Percentiles rank a stretch among this genome's conserved stretches.
phyloP scores from a whole-genome alignment of 2,888 invertebrate species.

The Ochropleura leucogaster region DNA sequence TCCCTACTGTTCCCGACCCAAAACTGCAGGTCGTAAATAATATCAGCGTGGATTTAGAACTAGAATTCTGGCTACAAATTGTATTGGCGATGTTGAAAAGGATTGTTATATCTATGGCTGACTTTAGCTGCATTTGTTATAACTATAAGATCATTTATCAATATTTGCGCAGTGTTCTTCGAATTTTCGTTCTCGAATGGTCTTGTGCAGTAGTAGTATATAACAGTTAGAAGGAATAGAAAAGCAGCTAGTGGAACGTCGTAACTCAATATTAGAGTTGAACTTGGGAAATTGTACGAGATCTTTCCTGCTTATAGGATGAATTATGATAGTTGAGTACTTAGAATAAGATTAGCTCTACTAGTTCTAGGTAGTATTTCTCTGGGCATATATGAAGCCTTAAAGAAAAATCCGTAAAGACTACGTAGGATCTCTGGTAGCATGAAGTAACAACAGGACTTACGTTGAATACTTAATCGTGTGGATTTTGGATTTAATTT shows the following conservation, averaged over 20 bases:
- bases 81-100: slow-evolving; percentile 36
- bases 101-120: slow-evolving; percentile 33
- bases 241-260: slow-evolving; percentile 39
- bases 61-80: slow-evolving; percentile 30
- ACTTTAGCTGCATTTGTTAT: slow-evolving; percentile 44
- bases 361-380: background rate
- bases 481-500: background rate
- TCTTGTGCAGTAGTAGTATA: slow-evolving; percentile 68
- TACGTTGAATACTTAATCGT: background rate
- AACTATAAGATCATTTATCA: slow-evolving; percentile 63
- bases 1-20: background rate
- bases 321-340: slow-evolving; percentile 25
- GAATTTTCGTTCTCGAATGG: slow-evolving; percentile 66
- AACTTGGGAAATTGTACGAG: slow-evolving; percentile 19
- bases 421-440: background rate
- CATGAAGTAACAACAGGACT: background rate
- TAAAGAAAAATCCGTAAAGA: slow-evolving; percentile 4
- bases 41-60: slow-evolving; percentile 6
- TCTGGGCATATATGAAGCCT: slow-evolving; percentile 9
- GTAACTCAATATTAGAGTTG: slow-evolving; percentile 53
- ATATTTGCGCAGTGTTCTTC: slow-evolving; percentile 70
- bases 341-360: slow-evolving; percentile 5
- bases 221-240: slow-evolving; percentile 65
- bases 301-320: slow-evolving; percentile 36
- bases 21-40: slow-evolving; percentile 38